Evolutionary conservation across 2,888 invertebrate genomes (phyloP), one percentile per base, ranked within the genome.

Genomic region (Phytoseiulus persimilis): DNA sequence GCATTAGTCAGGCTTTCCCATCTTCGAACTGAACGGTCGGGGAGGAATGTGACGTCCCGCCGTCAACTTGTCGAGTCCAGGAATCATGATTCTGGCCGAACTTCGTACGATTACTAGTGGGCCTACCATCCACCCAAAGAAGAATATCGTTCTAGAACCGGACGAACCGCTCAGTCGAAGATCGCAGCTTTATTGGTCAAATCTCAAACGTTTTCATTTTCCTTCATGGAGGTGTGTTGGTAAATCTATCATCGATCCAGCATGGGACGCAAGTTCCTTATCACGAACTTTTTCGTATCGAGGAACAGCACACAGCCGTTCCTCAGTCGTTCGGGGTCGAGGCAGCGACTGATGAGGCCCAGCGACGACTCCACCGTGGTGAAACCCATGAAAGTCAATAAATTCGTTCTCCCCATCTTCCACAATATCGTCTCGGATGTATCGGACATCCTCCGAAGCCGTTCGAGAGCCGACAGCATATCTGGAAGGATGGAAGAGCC

Each of bases 211-310:
- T 39, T 9, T 39, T 39, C 9, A 39, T 39, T 39, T 39, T 39
- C 3, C 65, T 23, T 3, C 65, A 2, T 28, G 18, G 5, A 65
- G 65, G 18, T 65, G 28, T 5, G 83, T 1, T 2, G 31, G 18
- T 31, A 5, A 31, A 32, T 23, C 28, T 32, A 83, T 31, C 33
- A 83, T 33, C 33, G 83, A 31, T 83, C 83, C 3, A 83, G 32
- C 31, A 31, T n/a, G 31, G 32, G 31, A 18, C 84, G 32, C 28
- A 87, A 11, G 87, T 87, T 31, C n/a, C 33, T 32, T 28, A 87
- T 87, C 5, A 87, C 87, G 45, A 87, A 87, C 39, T 87, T 87
- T 23, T 87, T 87, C 28, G 87, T 87, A 18, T 87, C 87, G 28
- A 87, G 32, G 32, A 87, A 32, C 28, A 87, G 87, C 28, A 9